Base-by-base conservation (phyloP, 2,797 vertebrate genomes). In the Neoniphon sammara region DNA sequence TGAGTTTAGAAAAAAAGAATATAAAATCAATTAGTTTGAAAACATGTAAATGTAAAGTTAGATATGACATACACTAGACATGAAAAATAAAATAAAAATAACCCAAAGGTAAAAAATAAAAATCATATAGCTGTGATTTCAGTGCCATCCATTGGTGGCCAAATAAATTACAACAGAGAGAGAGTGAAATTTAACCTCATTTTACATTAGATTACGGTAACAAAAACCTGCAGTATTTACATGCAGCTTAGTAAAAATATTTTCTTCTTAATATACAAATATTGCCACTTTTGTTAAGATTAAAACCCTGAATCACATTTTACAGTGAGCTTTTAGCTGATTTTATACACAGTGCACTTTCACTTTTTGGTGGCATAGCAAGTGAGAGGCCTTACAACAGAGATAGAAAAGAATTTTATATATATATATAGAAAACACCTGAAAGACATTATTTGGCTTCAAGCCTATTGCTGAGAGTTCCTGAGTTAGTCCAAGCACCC, bases 111-210 rank as follows among this genome's bases (percentile, higher is more conserved):
- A 27, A 27, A 27, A 27, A 27, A 27, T 27, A 27, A 58, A 69
- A 47, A 54, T 55, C 15, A 86, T 75, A 54, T 66, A 80, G 47
- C 59, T 85, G 42, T 59, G 73, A 78, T 60, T 60, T 78, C 70
- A 81, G 75, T 68, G 81, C 90, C 87, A 89, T 66, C 85, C 66
- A 84, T 30, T 83, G 86, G 87, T 84, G 75, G 53, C 57, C 4
- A 77, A 90, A 91, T 91, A 88, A 88, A 89, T 91, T 86, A 91
- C 80, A 91, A 50, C 80, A 81, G 57, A 63, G 63, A n/a, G 14
- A 73, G 20, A 55, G 36, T 55, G 52, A 77, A 36, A 79, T 75
- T 69, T 76, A 52, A 58, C 7, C 65, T 44, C 50, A 31, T 57
- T 76, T 66, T 77, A 60, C 76, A 55, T 55, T 7, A 23, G 10